A percentile compares a stretch with the other conserved stretches of the same genome.
Evolutionary conservation across 1,140 invertebrate species (phyloP).

Genomic region (Hycleus cichorii): DNA sequence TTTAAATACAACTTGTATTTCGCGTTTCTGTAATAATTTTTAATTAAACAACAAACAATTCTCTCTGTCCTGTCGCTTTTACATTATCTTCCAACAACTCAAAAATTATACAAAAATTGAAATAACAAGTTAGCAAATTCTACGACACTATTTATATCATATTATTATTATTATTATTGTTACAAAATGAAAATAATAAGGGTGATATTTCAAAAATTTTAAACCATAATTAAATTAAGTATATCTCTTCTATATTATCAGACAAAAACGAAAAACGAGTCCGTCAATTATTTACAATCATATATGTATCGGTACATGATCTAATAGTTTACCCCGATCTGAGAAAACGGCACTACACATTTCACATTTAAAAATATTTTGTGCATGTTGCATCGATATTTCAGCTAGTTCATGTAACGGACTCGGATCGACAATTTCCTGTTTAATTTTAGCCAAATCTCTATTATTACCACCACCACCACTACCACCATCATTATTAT

Average conservation of each 20-base stretch:
- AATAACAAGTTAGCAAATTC: no score
- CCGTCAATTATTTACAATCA: conserved; percentile 44
- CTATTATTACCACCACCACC: conserved; percentile 1
- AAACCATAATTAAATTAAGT: not conserved
- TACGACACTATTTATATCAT: no score
- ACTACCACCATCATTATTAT: conserved; percentile 10
- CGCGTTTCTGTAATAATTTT: not conserved
- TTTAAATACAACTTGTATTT: conserved; percentile 2
- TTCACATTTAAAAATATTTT: conserved; percentile 57
- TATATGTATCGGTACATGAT: conserved; percentile 75
- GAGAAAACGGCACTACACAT: conserved; percentile 72
- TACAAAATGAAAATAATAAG: no score
- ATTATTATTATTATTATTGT: no score
- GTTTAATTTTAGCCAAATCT: conserved; percentile 12
- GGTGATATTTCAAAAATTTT: no score
- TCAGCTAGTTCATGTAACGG: conserved; percentile 45
- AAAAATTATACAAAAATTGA: no score
- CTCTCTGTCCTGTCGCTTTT: no score
- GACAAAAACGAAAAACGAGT: not conserved
- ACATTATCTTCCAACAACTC: no score
- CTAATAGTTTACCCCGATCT: conserved; percentile 60
- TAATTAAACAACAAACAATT: no score
- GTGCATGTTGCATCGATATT: conserved; percentile 40
- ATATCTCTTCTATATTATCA: not conserved
- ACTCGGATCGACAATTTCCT: conserved; percentile 48